Evolutionary conservation across 2,797 vertebrate species (phyloP).

Genomic region (Eulemur albifrons): DNA sequence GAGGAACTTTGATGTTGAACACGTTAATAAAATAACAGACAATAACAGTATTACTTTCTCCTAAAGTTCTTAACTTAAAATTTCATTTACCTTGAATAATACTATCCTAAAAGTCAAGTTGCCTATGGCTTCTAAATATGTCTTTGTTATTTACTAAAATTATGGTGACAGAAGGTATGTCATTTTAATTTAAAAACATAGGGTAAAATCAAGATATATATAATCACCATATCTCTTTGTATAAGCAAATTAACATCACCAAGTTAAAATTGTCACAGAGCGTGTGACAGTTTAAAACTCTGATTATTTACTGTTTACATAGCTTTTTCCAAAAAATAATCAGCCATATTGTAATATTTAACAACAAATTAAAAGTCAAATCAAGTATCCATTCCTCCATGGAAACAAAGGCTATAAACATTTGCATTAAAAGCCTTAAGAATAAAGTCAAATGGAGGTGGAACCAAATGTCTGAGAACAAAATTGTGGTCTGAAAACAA

Average conservation of each 20-base stretch:
- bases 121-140: background rate
- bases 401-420: conserved; percentile 35
- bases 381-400: background rate
- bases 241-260: conserved; percentile 25
- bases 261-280: conserved; percentile 20
- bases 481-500: conserved; percentile 42
- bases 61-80: background rate
- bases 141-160: conserved; percentile 32
- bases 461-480: background rate
- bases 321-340: background rate
- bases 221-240: background rate
- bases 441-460: background rate
- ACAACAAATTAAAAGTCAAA: conserved; percentile 38
- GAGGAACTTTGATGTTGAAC: background rate
- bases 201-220: background rate
- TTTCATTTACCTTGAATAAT: background rate
- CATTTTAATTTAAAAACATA: conserved; percentile 41
- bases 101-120: background rate
- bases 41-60: background rate
- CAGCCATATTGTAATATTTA: conserved; percentile 12
- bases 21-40: background rate
- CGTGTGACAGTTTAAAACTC: background rate
- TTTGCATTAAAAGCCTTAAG: background rate
- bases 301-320: background rate
- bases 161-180: background rate